These are phyloP conservation scores for Ispidina picta DNA, from an alignment of 2,797 vertebrate species.

Conservation along the genomic window DNA sequence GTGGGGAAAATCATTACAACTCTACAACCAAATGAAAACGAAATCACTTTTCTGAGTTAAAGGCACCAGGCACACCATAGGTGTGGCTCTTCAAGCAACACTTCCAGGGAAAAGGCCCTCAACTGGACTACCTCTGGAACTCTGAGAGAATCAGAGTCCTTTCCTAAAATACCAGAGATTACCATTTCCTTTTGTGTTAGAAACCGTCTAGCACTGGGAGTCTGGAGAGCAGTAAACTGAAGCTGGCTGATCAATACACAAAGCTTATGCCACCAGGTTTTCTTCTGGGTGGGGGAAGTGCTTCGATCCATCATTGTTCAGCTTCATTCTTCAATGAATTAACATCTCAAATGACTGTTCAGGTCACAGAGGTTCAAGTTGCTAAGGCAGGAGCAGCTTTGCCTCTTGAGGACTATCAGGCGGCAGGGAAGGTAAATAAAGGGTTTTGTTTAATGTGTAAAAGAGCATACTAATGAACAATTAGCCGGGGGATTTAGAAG, in stretches of 20 bases:
- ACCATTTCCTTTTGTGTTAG: not conserved
- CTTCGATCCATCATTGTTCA: slow-evolving; percentile 41
- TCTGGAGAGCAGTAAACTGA: not conserved
- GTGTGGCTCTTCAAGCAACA: not conserved
- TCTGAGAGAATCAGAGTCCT: not conserved
- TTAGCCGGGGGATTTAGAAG: slow-evolving; percentile 1
- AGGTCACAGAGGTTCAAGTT: slow-evolving; percentile 50
- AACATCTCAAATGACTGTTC: slow-evolving; percentile 57
- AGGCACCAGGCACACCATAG: fast-evolving
- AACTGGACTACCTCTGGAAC: not conserved
- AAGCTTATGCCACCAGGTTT: not conserved
- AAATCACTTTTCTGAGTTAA: not conserved
- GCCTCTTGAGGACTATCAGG: slow-evolving; percentile 7
- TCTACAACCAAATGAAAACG: not conserved
- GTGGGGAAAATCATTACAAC: not conserved
- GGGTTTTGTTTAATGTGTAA: slow-evolving; percentile 55
- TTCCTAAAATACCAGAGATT: not conserved
- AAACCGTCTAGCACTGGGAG: not conserved
- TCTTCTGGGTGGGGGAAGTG: slow-evolving; percentile 11
- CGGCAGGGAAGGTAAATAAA: slow-evolving; percentile 28
- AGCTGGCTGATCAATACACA: slow-evolving; percentile 9
- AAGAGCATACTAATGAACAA: slow-evolving; percentile 43
- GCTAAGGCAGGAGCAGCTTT: slow-evolving; percentile 32
- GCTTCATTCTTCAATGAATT: slow-evolving; percentile 62
- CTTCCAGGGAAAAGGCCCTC: not conserved